Evolutionary conservation across 2,797 vertebrate genomes (phyloP).

Genomic region (Phoebastria nigripes): DNA sequence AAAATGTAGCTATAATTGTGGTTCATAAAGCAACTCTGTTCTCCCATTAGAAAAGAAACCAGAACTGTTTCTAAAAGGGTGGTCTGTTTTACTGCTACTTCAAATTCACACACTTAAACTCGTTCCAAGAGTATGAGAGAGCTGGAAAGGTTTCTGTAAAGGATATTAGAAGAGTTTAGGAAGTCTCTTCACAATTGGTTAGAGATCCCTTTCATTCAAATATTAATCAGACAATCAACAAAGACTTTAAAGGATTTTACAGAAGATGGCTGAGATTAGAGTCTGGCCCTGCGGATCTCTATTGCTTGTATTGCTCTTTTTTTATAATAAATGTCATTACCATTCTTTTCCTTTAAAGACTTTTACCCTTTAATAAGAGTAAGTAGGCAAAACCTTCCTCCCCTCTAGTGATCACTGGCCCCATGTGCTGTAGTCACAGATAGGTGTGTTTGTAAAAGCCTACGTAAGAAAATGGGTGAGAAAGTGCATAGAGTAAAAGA

Average conservation of each 20-base stretch:
- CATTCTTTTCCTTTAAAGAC: not conserved
- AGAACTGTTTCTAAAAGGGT: not conserved
- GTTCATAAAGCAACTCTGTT: not conserved
- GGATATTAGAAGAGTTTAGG: not conserved
- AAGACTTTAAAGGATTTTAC: not conserved
- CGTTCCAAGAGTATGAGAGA: not conserved
- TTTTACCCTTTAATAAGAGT: not conserved
- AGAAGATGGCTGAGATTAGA: not conserved
- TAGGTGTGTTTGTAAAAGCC: not conserved
- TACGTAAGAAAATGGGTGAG: not conserved
- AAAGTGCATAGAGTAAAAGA: not conserved
- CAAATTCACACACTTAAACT: not conserved
- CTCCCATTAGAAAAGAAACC: not conserved
- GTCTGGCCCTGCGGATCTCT: not conserved
- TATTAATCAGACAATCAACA: not conserved
- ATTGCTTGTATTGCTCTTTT: not conserved
- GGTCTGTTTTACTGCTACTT: not conserved
- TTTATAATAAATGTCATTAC: not conserved
- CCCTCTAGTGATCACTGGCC: not conserved
- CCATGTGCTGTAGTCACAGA: not conserved
- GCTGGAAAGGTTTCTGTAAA: not conserved
- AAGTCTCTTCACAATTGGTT: not conserved
- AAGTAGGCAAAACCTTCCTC: not conserved
- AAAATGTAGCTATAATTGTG: not conserved
- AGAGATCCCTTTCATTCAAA: not conserved